A percentile compares a stretch with the other conserved stretches of the same genome.
Evolutionary conservation across 1,140 invertebrate genomes (phyloP).

Genomic region (Brachionus plicatilis): DNA sequence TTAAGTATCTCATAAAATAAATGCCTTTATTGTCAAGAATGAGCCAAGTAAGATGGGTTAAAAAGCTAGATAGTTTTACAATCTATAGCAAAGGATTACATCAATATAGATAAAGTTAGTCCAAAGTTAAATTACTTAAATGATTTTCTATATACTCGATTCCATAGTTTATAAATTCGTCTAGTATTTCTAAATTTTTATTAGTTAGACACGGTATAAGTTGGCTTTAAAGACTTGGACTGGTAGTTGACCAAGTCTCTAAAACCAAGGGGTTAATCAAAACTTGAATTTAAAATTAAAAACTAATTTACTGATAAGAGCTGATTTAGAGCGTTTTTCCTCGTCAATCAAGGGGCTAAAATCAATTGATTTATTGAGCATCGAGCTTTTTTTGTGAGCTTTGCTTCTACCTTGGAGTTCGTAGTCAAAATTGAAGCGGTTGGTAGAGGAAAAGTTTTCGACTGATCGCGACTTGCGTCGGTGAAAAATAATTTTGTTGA

Average conservation of each 20-base stretch:
- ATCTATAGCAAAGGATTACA: background rate
- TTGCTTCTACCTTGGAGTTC: background rate
- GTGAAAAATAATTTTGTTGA: background rate
- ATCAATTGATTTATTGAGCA: background rate
- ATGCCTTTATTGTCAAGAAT: background rate
- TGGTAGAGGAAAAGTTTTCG: background rate
- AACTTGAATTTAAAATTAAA: background rate
- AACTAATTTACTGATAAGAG: slow-evolving; percentile 9
- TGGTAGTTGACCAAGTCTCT: background rate
- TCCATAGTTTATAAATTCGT: slow-evolving; percentile 5
- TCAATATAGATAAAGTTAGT: background rate
- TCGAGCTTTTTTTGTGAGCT: background rate
- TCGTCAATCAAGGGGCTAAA: background rate
- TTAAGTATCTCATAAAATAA: background rate
- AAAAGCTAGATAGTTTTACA: background rate
- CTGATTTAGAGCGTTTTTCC: slow-evolving; percentile 9
- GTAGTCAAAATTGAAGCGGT: background rate
- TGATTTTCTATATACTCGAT: slow-evolving; percentile 3
- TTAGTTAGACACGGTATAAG: background rate
- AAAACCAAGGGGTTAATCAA: background rate
- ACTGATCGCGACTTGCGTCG: slow-evolving; percentile 19
- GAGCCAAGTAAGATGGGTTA: background rate
- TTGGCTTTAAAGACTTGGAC: background rate
- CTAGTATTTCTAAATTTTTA: slow-evolving; percentile 11
- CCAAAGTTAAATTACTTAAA: slow-evolving; percentile 7